Evolutionary conservation across 1,140 invertebrate genomes (phyloP).

Genomic region (Tetramorium alpestre): DNA sequence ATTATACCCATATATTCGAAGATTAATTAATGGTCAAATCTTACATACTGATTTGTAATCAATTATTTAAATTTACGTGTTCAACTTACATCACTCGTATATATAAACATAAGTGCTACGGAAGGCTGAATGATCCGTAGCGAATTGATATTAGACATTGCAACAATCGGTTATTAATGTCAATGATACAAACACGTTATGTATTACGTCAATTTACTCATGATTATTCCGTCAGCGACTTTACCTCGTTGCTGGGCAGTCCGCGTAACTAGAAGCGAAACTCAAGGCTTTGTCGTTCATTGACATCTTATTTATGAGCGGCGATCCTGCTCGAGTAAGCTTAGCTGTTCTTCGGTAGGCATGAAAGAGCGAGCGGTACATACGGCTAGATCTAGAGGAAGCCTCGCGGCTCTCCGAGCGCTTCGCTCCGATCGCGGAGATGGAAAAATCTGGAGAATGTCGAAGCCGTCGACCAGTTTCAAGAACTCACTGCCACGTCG

Average conservation of each 20-base stretch:
- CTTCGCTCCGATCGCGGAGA: slow-evolving; percentile 52
- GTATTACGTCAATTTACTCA: slow-evolving; percentile 3
- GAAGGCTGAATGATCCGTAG: not conserved
- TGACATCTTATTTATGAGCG: slow-evolving; percentile 63
- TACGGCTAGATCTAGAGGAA: slow-evolving; percentile 37
- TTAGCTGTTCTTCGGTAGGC: slow-evolving; percentile 49
- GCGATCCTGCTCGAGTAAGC: slow-evolving; percentile 56
- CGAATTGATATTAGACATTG: not conserved
- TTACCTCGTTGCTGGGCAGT: slow-evolving; percentile 22
- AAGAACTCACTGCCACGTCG: slow-evolving; percentile 78
- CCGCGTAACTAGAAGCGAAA: slow-evolving; percentile 45
- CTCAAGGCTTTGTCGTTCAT: slow-evolving; percentile 53
- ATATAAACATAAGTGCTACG: not conserved
- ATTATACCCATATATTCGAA: not conserved
- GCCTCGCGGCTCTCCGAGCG: slow-evolving; percentile 45
- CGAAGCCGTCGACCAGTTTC: slow-evolving; percentile 79
- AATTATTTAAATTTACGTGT: not conserved
- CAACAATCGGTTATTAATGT: slow-evolving; percentile 15
- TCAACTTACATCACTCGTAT: not conserved
- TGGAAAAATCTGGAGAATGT: slow-evolving; percentile 81
- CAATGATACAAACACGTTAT: not conserved
- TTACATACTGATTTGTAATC: not conserved
- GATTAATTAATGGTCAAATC: not conserved
- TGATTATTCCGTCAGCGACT: not conserved
- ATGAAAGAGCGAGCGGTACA: slow-evolving; percentile 43